Base-by-base conservation (phyloP, 2,888 invertebrate genomes). In the Oligia strigilis region DNA sequence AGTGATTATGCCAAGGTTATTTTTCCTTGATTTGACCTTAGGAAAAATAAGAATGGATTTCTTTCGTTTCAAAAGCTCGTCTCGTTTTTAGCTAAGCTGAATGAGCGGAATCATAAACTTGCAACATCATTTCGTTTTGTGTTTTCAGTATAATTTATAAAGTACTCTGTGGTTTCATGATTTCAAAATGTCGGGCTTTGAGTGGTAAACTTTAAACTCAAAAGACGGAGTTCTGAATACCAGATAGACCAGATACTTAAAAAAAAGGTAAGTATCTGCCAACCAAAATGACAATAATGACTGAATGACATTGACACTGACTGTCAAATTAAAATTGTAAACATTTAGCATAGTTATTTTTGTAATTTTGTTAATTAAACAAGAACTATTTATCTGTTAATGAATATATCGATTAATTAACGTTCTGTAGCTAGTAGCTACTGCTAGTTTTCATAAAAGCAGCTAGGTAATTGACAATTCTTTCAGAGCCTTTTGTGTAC, bases 261-360 rank as follows among this genome's bases (percentile, higher is more conserved):
- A 23, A 65, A 23, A 58, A 40, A 65, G 4, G 4, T 65, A 19
- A 5, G 8, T 29, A 23, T 6, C 40, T 40, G 23, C 23, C 40
- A 40, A 40, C 40, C 40, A 36, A 36, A 19, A 19, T 19, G 36
- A 40, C 55, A 52, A 23, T 40, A 46, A 46, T 46, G 9, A 46
- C n/a, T n/a, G n/a, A 29, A 29, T 52, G 72, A 58, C 4, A 58
- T 23, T 55, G 73, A 64, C 19, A 67, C 8, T 17, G 8, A 23
- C 40, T 14, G 46, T 23, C 55, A 62, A 76, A 46, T n/a, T 2
- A 40, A 49, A 36, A 55, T 72, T 23, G 43, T 72, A 75, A 72
- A 72, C 72, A 72, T 58, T 75, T 11, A 43, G 19, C 19, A n/a
- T 1, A 52, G 11, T 19, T 13, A 9, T 17, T 29, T 67, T 17